Conservation (phyloP, 1,140 invertebrate species). For the Notospermus geniculatus region DNA sequence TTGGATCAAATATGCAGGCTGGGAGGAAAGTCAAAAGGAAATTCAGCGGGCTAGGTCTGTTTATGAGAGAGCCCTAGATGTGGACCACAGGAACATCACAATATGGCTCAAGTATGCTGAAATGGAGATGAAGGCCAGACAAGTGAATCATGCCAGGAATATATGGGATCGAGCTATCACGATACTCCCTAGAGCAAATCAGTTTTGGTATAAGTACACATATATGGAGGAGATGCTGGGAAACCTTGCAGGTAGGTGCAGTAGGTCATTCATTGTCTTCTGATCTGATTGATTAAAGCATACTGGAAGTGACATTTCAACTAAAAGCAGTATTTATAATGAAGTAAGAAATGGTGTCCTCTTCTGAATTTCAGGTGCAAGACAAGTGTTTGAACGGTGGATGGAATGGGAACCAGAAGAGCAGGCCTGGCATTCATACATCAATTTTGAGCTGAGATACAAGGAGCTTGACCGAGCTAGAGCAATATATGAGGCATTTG, state of each 20-base stretch:
- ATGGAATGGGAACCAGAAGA: slow-evolving; percentile 99
- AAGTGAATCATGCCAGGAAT: slow-evolving; percentile 97
- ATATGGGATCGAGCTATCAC: slow-evolving; percentile 97
- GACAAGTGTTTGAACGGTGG: slow-evolving; percentile 97
- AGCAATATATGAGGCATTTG: slow-evolving; percentile 86
- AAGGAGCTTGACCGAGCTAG: slow-evolving; percentile 94
- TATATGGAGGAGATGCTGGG: slow-evolving; percentile 99
- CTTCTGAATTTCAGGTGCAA: slow-evolving; percentile 36
- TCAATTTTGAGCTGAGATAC: slow-evolving; percentile 98
- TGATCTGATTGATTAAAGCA: too few relatives aligned
- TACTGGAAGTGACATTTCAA: too few relatives aligned
- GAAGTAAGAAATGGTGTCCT: too few relatives aligned
- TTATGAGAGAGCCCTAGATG: slow-evolving; percentile 94
- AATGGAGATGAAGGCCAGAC: slow-evolving; percentile 92
- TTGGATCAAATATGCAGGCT: slow-evolving; percentile 99
- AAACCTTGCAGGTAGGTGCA: slow-evolving; percentile 78
- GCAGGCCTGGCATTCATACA: slow-evolving; percentile 99
- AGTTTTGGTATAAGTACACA: slow-evolving; percentile 99
- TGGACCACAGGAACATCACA: slow-evolving; percentile 85
- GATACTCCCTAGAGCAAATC: slow-evolving; percentile 93
- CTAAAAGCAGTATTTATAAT: too few relatives aligned
- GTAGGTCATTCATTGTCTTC: too few relatives aligned
- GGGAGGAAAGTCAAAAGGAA: slow-evolving; percentile 99
- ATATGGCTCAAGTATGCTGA: slow-evolving; percentile 99
- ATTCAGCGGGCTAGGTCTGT: slow-evolving; percentile 84